Conservation (phyloP, 1,140 invertebrate genomes). For the Aphidius gifuensis region DNA sequence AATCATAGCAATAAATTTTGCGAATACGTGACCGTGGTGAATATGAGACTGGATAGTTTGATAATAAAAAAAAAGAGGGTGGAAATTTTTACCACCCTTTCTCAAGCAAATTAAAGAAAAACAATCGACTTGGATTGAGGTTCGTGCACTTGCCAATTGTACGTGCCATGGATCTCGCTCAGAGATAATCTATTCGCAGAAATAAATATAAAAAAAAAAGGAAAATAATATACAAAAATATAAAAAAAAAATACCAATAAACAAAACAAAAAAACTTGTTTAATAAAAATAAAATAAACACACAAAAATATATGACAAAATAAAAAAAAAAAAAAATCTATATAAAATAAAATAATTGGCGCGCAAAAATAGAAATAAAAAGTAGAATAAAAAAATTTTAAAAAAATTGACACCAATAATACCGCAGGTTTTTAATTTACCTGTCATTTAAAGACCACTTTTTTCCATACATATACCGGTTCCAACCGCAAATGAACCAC, state of each 20-base stretch:
- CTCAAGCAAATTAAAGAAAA: too few species aligned
- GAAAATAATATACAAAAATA: too few species aligned
- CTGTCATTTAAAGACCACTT: slow-evolving; percentile 29
- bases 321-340: background rate
- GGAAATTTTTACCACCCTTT: background rate
- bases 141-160: background rate
- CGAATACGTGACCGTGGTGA: background rate
- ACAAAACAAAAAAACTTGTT: too few species aligned
- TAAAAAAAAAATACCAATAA: too few species aligned
- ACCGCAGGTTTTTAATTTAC: slow-evolving; percentile 20
- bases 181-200: too few species aligned
- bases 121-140: too few species aligned
- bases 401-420: slow-evolving; percentile 11
- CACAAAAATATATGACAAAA: too few species aligned
- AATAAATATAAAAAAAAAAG: too few species aligned
- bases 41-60: background rate
- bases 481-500: background rate
- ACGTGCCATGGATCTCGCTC: background rate
- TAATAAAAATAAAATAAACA: slow-evolving; percentile 6
- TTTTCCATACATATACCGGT: slow-evolving; percentile 18
- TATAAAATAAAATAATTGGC: background rate
- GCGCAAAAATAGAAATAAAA: background rate
- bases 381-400: background rate
- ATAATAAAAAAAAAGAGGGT: slow-evolving; percentile 1
- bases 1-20: background rate